phyloP scores from a whole-genome alignment of 2,113 vertebrate genomes.

The Camelus dromedarius region DNA sequence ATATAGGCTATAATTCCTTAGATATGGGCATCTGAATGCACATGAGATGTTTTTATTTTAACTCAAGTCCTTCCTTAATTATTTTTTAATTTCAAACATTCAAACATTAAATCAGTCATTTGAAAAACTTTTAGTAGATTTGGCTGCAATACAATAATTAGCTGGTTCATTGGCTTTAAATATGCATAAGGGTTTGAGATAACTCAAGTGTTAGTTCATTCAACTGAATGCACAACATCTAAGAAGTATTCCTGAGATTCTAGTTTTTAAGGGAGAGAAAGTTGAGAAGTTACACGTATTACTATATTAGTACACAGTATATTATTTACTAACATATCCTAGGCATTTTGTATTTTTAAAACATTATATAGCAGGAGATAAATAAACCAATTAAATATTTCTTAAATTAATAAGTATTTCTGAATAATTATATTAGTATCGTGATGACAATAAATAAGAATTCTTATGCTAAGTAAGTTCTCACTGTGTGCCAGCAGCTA shows the following conservation, averaged over 20 bases:
- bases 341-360: neutral
- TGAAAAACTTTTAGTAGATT: slow-evolving; percentile 66
- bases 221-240: slow-evolving; percentile 2
- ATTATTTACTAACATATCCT: neutral
- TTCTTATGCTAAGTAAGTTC: neutral
- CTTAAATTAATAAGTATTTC: neutral
- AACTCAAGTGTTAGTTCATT: slow-evolving; percentile 50
- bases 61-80: slow-evolving; percentile 46
- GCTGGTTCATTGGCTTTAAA: slow-evolving; percentile 64
- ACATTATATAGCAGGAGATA: neutral
- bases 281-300: neutral
- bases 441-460: neutral
- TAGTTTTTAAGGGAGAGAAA: neutral
- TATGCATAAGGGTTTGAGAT: slow-evolving; percentile 43
- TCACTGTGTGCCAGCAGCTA: neutral
- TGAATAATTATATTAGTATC: slow-evolving; percentile 16
- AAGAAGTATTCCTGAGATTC: slow-evolving; percentile 30
- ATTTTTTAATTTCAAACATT: slow-evolving; percentile 66
- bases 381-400: slow-evolving; percentile 10
- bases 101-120: slow-evolving; percentile 59
- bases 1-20: neutral
- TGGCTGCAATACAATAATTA: slow-evolving; percentile 63
- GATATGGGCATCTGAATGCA: slow-evolving; percentile 29
- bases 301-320: neutral
- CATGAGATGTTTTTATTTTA: slow-evolving; percentile 46